phyloP scores from a whole-genome alignment of 2,113 vertebrate genomes.

The Neoarius graeffei region DNA sequence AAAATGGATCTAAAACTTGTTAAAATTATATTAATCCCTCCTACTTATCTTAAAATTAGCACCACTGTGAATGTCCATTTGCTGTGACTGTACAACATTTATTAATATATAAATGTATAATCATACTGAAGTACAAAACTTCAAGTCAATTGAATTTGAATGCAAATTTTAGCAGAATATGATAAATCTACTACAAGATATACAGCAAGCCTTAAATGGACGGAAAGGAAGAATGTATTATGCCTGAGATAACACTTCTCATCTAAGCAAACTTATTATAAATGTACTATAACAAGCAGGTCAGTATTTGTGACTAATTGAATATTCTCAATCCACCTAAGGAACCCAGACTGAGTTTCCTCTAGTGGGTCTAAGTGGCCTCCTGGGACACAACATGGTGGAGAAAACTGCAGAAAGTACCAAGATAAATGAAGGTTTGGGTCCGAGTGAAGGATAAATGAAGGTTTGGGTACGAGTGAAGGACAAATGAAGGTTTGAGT shows the following conservation, averaged over 20 bases:
- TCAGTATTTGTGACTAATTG: background rate
- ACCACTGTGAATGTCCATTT: background rate
- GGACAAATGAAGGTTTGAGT: too few species aligned
- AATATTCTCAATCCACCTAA: conserved; percentile 70
- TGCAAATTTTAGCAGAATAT: background rate
- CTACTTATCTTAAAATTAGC: background rate
- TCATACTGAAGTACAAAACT: background rate
- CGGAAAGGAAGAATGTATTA: background rate
- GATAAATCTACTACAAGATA: background rate
- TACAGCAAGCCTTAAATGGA: background rate
- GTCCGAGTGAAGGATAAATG: too few species aligned
- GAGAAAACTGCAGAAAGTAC: conserved; percentile 70
- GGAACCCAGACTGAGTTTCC: conserved; percentile 77
- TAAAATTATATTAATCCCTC: too few species aligned
- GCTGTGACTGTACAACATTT: background rate
- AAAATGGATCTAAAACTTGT: too few species aligned
- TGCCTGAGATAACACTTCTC: background rate
- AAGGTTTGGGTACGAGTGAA: too few species aligned
- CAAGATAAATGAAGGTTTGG: conserved; percentile 57
- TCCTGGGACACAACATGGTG: conserved; percentile 65
- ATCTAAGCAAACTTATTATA: background rate
- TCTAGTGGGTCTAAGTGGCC: conserved; percentile 72
- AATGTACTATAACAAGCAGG: background rate
- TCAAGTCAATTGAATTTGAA: background rate
- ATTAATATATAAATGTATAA: background rate